phyloP scores from a whole-genome alignment of 2,797 vertebrate genomes.

The Carcharodon carcharias region DNA sequence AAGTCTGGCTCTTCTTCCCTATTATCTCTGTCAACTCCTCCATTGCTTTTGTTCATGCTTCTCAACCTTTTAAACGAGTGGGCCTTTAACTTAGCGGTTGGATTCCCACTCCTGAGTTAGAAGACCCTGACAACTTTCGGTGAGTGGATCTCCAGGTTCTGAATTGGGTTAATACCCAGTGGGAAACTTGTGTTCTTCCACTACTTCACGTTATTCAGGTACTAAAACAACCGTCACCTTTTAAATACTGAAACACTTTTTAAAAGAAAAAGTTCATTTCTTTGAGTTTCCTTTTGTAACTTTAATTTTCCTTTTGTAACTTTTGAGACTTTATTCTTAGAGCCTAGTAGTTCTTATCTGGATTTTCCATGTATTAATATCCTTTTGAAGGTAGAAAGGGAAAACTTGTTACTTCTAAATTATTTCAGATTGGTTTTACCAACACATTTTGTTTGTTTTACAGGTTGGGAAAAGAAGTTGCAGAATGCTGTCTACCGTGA shows the following conservation, averaged over 20 bases:
- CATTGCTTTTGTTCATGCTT: neutral
- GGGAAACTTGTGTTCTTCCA: neutral
- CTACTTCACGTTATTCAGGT: neutral
- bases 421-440: neutral
- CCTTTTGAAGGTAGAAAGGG: neutral
- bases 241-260: neutral
- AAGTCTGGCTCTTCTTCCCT: too few relatives aligned
- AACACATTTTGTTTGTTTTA: constrained; percentile 34
- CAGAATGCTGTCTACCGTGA: constrained; percentile 97
- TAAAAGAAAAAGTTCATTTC: neutral
- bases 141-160: neutral
- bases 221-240: neutral
- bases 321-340: neutral
- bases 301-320: neutral
- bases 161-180: neutral
- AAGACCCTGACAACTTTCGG: neutral
- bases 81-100: neutral
- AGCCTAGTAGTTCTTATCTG: neutral
- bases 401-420: too few relatives aligned
- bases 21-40: too few relatives aligned
- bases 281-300: neutral
- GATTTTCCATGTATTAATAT: neutral
- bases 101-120: neutral
- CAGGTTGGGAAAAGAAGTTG: constrained; percentile 94
- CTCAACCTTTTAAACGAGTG: neutral